Base-by-base conservation (phyloP, 1,140 invertebrate species). In the Oncopeltus fasciatus region DNA sequence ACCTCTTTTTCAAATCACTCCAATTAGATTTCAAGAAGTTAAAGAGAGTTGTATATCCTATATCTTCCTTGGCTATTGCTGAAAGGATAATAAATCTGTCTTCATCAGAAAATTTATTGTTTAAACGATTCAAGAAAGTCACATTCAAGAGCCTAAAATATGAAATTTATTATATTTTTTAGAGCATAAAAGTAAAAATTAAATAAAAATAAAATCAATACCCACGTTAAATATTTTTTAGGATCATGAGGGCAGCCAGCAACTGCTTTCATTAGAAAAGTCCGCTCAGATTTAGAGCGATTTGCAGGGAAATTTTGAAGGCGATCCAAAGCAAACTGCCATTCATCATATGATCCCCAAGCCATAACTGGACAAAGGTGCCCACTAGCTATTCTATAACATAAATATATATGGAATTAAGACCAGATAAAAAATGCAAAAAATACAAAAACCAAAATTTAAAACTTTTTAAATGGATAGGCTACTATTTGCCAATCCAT, bases 321-420 rank as follows among this genome's bases (percentile, higher is more conserved):
- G 16, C 85, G 76, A 61, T 87, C 77, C 0, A 89, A 74, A 60
- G 85, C 86, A 68, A 88, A 88, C 65, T 87, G 79, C 85, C 85
- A 89, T 72, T 89, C 85, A 29, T 86, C 80, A 62, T 77, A 74
- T 0, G 83, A 80, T 0, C 86, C 86, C 80, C 83, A 87, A 72
- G 83, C 82, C 67, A 88, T 87, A 1, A 88, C 83, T 4, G 85
- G 83, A 61, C 86, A 88, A 44, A 88, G 79, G 68, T 80, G 86
- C 69, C 83, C 80, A 69, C 83, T 85, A 11, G 81, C 76, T 38
- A 87, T 79, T 3, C 86, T 88, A 66, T 8, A 38, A 38, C 31
- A 38, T 38, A 38, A 8, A 38, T 38, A 38, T 5, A 5, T 38
- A 38, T 38, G 31, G 31, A 38, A 8, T 38, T 8, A 38, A 5